These are phyloP conservation scores for Melanotaenia pygmaea DNA, from an alignment of 2,797 vertebrate genomes.

Conservation along the genomic window DNA sequence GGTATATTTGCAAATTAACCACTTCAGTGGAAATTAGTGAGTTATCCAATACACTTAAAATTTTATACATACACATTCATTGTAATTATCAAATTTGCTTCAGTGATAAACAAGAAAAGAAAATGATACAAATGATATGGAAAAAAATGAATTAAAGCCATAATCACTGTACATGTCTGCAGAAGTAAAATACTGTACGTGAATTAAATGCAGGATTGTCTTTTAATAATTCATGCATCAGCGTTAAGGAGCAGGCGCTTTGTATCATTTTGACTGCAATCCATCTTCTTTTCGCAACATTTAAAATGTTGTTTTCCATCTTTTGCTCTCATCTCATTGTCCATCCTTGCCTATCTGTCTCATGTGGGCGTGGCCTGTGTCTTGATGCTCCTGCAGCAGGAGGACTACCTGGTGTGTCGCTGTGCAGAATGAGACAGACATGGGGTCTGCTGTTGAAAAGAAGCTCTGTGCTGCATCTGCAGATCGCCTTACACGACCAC, in stretches of 20 bases:
- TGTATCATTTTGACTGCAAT: slow-evolving; percentile 5
- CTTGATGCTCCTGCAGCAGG: slow-evolving; percentile 82
- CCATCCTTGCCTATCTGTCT: slow-evolving; percentile 43
- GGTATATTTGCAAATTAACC: no score
- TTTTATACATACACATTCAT: no score
- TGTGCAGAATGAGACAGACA: slow-evolving; percentile 74
- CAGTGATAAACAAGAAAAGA: no score
- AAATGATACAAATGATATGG: no score
- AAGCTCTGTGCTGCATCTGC: slow-evolving; percentile 80
- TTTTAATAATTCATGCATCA: no score
- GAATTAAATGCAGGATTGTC: no score
- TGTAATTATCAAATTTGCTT: no score
- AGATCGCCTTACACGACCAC: slow-evolving; percentile 88
- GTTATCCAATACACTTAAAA: no score
- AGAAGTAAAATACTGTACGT: no score
- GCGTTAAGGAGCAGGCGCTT: slow-evolving; percentile 16
- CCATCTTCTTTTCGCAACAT: slow-evolving; percentile 17
- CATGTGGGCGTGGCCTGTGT: slow-evolving; percentile 58
- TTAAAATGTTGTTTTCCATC: slow-evolving; percentile 21
- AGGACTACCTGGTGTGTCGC: slow-evolving; percentile 81
- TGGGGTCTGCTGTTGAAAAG: slow-evolving; percentile 83
- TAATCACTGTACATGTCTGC: no score
- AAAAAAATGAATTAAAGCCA: no score
- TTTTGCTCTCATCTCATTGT: slow-evolving; percentile 33
- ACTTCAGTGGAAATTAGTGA: no score